Conservation (phyloP, 2,797 vertebrate genomes). For the Pseudomugil tenellus region DNA sequence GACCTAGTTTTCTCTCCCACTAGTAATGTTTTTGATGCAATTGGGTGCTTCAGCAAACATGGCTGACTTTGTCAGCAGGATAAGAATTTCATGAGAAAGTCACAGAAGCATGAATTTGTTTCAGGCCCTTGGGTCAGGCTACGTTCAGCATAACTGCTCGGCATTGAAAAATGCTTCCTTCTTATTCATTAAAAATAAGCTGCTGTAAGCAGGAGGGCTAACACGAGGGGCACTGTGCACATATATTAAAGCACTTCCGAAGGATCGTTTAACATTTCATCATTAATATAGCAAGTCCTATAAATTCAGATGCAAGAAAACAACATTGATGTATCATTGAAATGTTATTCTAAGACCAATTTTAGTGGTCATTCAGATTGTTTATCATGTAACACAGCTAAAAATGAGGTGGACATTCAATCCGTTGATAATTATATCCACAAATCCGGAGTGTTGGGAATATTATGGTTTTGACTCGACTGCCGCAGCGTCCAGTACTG, state of each 20-base stretch:
- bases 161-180: neutral
- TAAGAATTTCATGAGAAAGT: slow-evolving; percentile 24
- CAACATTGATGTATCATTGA: neutral
- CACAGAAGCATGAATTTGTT: slow-evolving; percentile 3
- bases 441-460: too few species aligned
- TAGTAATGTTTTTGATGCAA: slow-evolving; percentile 21
- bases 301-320: neutral
- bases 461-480: too few species aligned
- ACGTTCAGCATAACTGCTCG: slow-evolving; percentile 8
- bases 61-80: slow-evolving; percentile 13
- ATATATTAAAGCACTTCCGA: neutral
- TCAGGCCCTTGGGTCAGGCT: slow-evolving; percentile 5
- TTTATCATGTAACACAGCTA: neutral
- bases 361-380: neutral
- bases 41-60: slow-evolving; percentile 6
- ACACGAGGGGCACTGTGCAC: neutral
- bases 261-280: neutral
- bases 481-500: too few species aligned
- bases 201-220: neutral
- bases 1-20: slow-evolving; percentile 14
- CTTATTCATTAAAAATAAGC: slow-evolving; percentile 1
- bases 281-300: neutral
- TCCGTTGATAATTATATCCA: too few species aligned
- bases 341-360: neutral
- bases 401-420: too few species aligned